These are phyloP conservation scores for Cardinalis cardinalis DNA, from an alignment of 2,113 vertebrate species.

Conservation along the genomic window DNA sequence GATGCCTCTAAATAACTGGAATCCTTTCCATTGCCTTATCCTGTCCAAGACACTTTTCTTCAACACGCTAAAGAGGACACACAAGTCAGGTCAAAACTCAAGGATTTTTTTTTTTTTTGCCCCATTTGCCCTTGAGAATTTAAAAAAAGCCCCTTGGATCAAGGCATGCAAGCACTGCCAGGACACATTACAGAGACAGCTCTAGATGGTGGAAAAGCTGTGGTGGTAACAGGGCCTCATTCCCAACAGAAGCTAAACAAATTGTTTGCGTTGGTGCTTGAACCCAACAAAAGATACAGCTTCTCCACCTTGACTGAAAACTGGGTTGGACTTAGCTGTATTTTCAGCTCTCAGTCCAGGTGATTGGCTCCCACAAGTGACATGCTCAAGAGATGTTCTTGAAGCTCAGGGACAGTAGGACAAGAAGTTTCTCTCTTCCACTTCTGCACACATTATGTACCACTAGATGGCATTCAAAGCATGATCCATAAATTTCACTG, in stretches of 20 bases:
- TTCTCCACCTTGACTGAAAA: background rate
- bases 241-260: background rate
- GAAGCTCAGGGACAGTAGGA: fast-evolving
- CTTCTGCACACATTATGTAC: fast-evolving
- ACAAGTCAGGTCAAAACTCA: background rate
- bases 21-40: background rate
- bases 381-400: background rate
- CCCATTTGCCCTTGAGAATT: fast-evolving
- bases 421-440: fast-evolving
- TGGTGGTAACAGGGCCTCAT: background rate
- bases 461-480: constrained; percentile 34
- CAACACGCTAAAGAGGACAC: background rate
- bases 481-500: background rate
- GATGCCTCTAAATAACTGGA: background rate
- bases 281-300: background rate
- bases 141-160: background rate
- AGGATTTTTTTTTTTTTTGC: background rate
- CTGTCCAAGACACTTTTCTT: background rate
- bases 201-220: background rate
- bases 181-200: background rate
- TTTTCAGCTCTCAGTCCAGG: background rate
- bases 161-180: background rate
- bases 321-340: background rate
- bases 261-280: background rate
- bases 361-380: background rate